A percentile compares a stretch with the other conserved stretches of the same genome.
These are phyloP conservation scores for Galaxea fascicularis DNA, from an alignment of 92 coral and sea anemone genomes.

Conservation along the genomic window DNA sequence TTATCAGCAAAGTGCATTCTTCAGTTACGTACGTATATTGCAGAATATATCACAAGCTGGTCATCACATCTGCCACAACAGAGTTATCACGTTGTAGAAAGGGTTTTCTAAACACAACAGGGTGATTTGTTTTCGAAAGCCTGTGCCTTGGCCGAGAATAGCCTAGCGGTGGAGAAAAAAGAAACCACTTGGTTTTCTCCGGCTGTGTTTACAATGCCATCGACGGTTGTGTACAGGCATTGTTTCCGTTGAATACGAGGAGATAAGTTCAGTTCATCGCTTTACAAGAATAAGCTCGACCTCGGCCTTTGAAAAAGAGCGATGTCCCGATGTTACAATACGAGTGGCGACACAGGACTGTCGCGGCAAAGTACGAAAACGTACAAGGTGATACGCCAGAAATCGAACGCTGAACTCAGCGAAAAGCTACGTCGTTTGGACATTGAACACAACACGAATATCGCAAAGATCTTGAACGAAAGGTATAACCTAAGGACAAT, in stretches of 20 bases:
- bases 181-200: no score
- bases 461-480: slow-evolving; percentile 79
- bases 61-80: background rate
- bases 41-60: slow-evolving; percentile 1
- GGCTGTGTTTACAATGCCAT: background rate
- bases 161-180: no score
- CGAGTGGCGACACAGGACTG: slow-evolving; percentile 50
- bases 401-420: slow-evolving; percentile 74
- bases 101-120: background rate
- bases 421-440: slow-evolving; percentile 74
- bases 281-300: background rate
- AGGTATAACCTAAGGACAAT: slow-evolving; percentile 56
- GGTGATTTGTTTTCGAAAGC: no score
- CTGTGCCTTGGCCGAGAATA: no score
- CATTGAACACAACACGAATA: slow-evolving; percentile 72
- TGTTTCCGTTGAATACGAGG: background rate
- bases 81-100: background rate
- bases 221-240: background rate
- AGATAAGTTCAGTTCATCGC: background rate
- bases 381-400: slow-evolving; percentile 63
- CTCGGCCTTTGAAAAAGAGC: background rate
- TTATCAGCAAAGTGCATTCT: slow-evolving; percentile 27
- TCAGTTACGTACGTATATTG: slow-evolving; percentile 12
- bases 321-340: slow-evolving; percentile 49
- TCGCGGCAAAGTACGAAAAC: slow-evolving; percentile 71